Evolutionary conservation across 2,113 vertebrate genomes (phyloP).

Genomic region (Charadrius vociferus): DNA sequence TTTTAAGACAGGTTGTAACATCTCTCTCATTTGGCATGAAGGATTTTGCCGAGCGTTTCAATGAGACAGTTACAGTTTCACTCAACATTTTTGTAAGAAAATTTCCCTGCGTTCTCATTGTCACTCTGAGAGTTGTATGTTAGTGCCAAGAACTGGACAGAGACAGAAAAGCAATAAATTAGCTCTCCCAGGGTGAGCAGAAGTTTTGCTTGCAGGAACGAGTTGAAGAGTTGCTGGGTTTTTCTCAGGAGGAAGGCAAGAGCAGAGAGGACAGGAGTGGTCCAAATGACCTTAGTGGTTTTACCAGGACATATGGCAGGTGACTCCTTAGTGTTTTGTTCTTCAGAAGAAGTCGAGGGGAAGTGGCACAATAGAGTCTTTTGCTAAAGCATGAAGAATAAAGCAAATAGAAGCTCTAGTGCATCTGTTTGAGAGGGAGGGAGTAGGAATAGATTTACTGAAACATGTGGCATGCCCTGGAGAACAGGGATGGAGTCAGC

Average conservation of each 20-base stretch:
- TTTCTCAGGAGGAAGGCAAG: background rate
- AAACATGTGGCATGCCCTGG: background rate
- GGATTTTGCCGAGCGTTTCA: background rate
- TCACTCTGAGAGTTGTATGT: background rate
- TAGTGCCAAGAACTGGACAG: background rate
- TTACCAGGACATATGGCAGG: background rate
- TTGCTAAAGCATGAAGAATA: background rate
- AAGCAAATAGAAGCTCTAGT: background rate
- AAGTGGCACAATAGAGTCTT: background rate
- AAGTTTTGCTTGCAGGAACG: background rate
- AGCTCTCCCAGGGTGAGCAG: background rate
- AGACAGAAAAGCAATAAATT: background rate
- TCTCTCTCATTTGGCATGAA: background rate
- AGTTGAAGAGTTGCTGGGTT: background rate
- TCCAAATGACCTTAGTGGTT: background rate
- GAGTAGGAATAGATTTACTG: background rate
- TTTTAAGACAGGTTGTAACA: slow-evolving; percentile 13
- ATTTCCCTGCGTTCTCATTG: background rate
- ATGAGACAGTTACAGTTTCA: background rate
- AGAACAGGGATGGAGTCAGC: background rate
- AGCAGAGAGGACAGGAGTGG: background rate
- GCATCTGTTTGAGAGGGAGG: background rate
- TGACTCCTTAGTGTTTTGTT: background rate
- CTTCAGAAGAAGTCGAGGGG: background rate
- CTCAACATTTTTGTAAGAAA: background rate